phyloP scores from a whole-genome alignment of 2,888 invertebrate genomes.

The Cantharis rustica region DNA sequence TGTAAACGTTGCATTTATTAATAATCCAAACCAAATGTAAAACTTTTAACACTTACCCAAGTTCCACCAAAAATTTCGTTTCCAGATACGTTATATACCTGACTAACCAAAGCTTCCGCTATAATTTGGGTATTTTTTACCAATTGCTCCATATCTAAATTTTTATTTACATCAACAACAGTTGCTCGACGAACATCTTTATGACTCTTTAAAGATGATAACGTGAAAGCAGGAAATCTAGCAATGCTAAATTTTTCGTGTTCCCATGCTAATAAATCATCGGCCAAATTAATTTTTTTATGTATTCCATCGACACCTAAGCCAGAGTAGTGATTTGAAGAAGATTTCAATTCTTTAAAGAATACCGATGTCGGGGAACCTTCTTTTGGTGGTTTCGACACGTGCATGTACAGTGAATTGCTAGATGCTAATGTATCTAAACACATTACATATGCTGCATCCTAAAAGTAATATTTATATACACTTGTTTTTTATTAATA shows the following conservation, averaged over 20 bases:
- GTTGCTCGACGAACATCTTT: constrained; percentile 66
- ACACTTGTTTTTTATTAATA: no score
- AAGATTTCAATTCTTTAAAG: constrained; percentile 65
- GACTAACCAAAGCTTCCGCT: constrained; percentile 83
- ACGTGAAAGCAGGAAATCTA: constrained; percentile 87
- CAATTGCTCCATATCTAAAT: constrained; percentile 63
- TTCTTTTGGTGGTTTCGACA: constrained; percentile 93
- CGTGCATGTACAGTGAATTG: constrained; percentile 81
- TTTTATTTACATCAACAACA: constrained; percentile 66
- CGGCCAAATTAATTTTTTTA: constrained; percentile 96
- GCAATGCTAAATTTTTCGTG: constrained; percentile 95
- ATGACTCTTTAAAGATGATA: constrained; percentile 78
- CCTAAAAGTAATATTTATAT: constrained; percentile 59
- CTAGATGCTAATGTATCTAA: constrained; percentile 78
- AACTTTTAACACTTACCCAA: constrained; percentile 63
- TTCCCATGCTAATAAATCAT: constrained; percentile 92
- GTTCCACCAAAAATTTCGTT: constrained; percentile 74
- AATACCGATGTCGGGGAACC: constrained; percentile 75
- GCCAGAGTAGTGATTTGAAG: constrained; percentile 56
- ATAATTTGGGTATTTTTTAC: constrained; percentile 72
- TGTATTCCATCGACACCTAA: constrained; percentile 72
- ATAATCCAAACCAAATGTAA: neutral
- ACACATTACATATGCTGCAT: constrained; percentile 88
- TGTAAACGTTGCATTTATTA: constrained; percentile 51
- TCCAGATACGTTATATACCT: constrained; percentile 73